These are phyloP conservation scores for Apotomis capreana DNA, from an alignment of 2,888 invertebrate genomes.

Conservation along the genomic window DNA sequence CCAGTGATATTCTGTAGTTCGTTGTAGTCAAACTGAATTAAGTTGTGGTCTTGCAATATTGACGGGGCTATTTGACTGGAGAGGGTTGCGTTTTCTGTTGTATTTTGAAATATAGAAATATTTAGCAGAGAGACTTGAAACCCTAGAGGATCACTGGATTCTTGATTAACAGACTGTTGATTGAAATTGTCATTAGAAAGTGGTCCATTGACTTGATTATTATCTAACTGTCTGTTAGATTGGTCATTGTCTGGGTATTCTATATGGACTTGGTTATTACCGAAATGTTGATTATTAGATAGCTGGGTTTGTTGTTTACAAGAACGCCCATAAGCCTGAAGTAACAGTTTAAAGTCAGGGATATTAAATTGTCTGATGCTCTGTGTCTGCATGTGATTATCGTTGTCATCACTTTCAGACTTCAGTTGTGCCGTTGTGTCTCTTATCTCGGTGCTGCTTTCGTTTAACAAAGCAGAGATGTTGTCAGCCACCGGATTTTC, in stretches of 20 bases:
- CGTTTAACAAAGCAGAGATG: conserved; percentile 66
- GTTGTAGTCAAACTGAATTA: conserved; percentile 80
- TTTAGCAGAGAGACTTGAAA: conserved; percentile 29
- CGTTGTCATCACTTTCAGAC: conserved; percentile 47
- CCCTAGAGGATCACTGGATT: background rate
- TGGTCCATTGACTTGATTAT: background rate
- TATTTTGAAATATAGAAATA: conserved; percentile 27
- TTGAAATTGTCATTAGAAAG: background rate
- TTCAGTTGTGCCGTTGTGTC: conserved; percentile 45
- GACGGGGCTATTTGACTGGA: conserved; percentile 57
- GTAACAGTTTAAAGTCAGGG: conserved; percentile 2
- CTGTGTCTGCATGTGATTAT: conserved; percentile 18
- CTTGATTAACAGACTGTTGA: conserved; percentile 2
- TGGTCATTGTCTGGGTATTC: background rate
- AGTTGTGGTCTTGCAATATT: conserved; percentile 65
- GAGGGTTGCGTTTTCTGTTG: conserved; percentile 53
- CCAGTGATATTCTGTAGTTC: conserved; percentile 80
- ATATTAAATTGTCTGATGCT: conserved; percentile 16
- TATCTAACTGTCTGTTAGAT: background rate
- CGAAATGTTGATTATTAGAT: background rate
- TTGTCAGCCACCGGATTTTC: conserved; percentile 81
- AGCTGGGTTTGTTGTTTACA: background rate
- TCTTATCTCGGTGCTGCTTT: conserved; percentile 55
- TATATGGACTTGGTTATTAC: background rate
- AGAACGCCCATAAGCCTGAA: background rate